Evolutionary conservation across 2,888 invertebrate species (phyloP).

Genomic region (Melanchra persicariae): DNA sequence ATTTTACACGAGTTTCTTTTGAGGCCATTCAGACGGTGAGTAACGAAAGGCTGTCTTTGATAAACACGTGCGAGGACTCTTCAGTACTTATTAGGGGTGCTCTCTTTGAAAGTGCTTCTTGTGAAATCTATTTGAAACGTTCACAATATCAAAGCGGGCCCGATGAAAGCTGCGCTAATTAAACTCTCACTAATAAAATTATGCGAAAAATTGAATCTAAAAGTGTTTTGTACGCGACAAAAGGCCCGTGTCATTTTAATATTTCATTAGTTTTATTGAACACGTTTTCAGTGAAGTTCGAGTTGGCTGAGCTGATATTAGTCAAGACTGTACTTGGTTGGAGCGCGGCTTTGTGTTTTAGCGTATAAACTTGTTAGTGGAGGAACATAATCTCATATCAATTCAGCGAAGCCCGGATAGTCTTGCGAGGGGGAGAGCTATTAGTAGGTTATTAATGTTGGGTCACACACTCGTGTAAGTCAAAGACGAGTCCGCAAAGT

Average conservation of each 20-base stretch:
- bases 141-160: constrained; percentile 89
- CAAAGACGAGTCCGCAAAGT: constrained; percentile 88
- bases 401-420: constrained; percentile 55
- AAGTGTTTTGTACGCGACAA: constrained; percentile 79
- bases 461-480: constrained; percentile 84
- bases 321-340: constrained; percentile 24
- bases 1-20: constrained; percentile 91
- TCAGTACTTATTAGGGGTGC: constrained; percentile 91
- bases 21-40: constrained; percentile 91
- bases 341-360: constrained; percentile 38
- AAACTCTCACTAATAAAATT: constrained; percentile 90
- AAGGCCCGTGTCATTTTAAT: constrained; percentile 75
- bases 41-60: constrained; percentile 91
- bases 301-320: constrained; percentile 32
- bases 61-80: constrained; percentile 91
- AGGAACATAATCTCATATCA: constrained; percentile 57
- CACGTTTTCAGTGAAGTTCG: constrained; percentile 36
- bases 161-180: constrained; percentile 90
- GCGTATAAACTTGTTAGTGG: constrained; percentile 42
- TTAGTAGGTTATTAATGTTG: constrained; percentile 88
- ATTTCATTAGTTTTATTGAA: constrained; percentile 63
- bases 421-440: constrained; percentile 71
- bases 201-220: constrained; percentile 87
- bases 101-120: constrained; percentile 90
- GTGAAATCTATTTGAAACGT: constrained; percentile 90